phyloP scores from a whole-genome alignment of 2,888 invertebrate genomes.

The Hydraecia micacea region DNA sequence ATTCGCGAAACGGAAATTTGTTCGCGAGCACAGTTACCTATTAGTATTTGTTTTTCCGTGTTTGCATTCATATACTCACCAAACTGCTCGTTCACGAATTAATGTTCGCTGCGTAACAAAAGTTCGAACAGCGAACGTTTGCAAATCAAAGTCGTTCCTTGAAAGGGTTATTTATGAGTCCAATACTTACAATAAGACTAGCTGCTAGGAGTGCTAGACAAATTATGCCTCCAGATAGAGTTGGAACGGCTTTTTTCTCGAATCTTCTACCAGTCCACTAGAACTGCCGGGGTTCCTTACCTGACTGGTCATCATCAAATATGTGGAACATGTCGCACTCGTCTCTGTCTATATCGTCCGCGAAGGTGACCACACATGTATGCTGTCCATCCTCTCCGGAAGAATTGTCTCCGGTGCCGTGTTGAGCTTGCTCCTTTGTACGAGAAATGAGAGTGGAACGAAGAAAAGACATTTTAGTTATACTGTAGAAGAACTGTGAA shows the following conservation, averaged over 20 bases:
- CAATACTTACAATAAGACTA: not conserved
- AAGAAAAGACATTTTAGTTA: not conserved
- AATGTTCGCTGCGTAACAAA: not conserved
- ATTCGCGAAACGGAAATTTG: not conserved
- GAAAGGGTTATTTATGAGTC: not conserved
- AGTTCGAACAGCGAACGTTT: not conserved
- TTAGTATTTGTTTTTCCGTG: not conserved
- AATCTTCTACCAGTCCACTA: not conserved
- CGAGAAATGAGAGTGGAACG: not conserved
- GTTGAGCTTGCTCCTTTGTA: slow-evolving; percentile 34
- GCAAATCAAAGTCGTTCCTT: not conserved
- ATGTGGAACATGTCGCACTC: slow-evolving; percentile 77
- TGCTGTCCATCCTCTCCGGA: slow-evolving; percentile 60
- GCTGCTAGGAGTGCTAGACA: not conserved
- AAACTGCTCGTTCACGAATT: not conserved
- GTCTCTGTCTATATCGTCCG: slow-evolving; percentile 64
- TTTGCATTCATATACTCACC: not conserved
- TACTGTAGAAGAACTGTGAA: not conserved
- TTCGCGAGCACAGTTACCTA: not conserved
- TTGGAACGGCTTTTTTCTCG: not conserved
- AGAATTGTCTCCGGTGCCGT: slow-evolving; percentile 18
- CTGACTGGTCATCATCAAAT: slow-evolving; percentile 76
- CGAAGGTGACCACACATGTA: slow-evolving; percentile 71
- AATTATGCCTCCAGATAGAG: not conserved
- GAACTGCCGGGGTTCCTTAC: slow-evolving; percentile 53